Conservation (phyloP, 2,888 invertebrate species). For the Pecten maximus region DNA sequence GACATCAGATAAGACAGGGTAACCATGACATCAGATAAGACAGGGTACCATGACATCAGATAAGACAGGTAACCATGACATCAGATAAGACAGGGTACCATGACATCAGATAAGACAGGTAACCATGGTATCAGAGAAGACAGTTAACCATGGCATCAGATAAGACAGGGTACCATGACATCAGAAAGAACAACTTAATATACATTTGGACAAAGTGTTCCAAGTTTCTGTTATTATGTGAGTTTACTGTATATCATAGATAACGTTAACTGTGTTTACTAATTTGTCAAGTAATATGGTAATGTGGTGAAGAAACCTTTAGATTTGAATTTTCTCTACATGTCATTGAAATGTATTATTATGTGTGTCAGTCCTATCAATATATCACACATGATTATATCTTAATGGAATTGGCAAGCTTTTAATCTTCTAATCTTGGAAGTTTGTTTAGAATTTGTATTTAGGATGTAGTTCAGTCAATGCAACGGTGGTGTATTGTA, state of each 20-base stretch:
- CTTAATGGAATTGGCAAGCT: slow-evolving; percentile 3
- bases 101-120: too few species aligned
- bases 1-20: too few species aligned
- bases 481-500: background rate
- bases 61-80: too few species aligned
- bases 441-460: slow-evolving; percentile 26
- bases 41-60: too few species aligned
- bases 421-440: background rate
- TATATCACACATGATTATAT: background rate
- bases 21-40: too few species aligned
- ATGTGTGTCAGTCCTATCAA: background rate
- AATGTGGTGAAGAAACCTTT: background rate
- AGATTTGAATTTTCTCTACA: background rate
- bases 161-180: too few species aligned
- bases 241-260: background rate
- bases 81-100: too few species aligned
- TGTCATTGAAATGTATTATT: background rate
- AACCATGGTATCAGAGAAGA: too few species aligned
- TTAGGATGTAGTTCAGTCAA: background rate
- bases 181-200: too few species aligned
- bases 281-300: background rate
- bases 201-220: too few species aligned
- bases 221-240: background rate
- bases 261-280: background rate
- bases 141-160: too few species aligned